Conservation (phyloP, 1,140 invertebrate genomes). For the Cyphomyrmex costatus region DNA sequence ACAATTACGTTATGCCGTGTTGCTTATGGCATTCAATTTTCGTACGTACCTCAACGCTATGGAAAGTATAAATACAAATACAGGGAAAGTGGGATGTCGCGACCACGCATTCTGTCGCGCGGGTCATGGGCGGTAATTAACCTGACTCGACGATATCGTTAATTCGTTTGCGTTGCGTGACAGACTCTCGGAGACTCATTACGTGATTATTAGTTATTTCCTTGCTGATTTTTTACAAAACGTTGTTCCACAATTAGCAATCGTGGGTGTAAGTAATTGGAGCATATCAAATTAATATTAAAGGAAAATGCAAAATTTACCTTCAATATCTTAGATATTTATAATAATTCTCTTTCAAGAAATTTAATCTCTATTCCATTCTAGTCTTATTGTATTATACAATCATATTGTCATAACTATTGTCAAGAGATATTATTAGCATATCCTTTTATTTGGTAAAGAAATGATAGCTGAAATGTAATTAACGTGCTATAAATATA, state of each 20-base stretch:
- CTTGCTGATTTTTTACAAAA: slow-evolving; percentile 61
- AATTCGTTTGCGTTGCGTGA: slow-evolving; percentile 73
- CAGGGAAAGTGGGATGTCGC: slow-evolving; percentile 43
- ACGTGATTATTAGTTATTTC: slow-evolving; percentile 62
- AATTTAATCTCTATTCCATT: not conserved
- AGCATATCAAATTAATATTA: slow-evolving; percentile 18
- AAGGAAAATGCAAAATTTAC: slow-evolving; percentile 6
- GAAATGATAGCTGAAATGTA: not conserved
- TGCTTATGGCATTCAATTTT: slow-evolving; percentile 64
- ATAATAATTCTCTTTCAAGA: not conserved
- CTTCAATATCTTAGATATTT: not conserved
- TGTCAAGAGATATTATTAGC: too few relatives aligned
- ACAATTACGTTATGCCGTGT: slow-evolving; percentile 42
- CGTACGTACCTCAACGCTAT: slow-evolving; percentile 38
- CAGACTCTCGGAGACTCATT: slow-evolving; percentile 38
- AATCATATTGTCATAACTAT: not conserved
- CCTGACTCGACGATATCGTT: slow-evolving; percentile 50
- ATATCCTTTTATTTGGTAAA: not conserved
- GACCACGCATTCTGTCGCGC: slow-evolving; percentile 39
- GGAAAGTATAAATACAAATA: slow-evolving; percentile 8
- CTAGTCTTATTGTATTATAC: not conserved
- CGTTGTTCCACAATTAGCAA: slow-evolving; percentile 53
- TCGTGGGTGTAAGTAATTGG: slow-evolving; percentile 9
- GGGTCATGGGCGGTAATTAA: slow-evolving; percentile 70
- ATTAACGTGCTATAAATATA: slow-evolving; percentile 15